Percentiles rank a stretch among this genome's conserved stretches.
These are phyloP conservation scores for Anoplius nigerrimus DNA, from an alignment of 2,888 invertebrate genomes.

Conservation along the genomic window DNA sequence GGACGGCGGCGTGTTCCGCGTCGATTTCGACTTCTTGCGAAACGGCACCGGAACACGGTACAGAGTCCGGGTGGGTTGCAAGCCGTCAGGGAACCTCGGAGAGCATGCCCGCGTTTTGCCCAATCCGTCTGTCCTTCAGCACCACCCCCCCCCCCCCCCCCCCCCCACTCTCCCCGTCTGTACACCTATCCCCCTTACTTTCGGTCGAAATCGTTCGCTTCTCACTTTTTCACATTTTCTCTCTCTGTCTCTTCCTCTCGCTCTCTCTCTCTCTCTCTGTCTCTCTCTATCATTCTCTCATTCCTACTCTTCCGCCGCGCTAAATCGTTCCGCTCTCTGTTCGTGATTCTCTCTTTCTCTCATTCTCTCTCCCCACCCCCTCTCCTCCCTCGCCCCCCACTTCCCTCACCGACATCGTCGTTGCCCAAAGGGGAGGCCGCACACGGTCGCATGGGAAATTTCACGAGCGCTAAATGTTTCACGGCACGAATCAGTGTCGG, in stretches of 20 bases:
- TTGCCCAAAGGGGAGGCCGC: neutral
- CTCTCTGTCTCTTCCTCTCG: too few relatives aligned
- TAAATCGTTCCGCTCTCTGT: too few relatives aligned
- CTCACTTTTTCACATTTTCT: too few relatives aligned
- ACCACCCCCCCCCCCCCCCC: neutral
- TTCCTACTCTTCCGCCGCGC: too few relatives aligned
- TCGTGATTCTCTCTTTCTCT: too few relatives aligned
- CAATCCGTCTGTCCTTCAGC: neutral
- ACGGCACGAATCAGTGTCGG: conserved; percentile 54
- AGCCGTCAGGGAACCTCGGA: too few relatives aligned
- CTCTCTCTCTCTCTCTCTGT: too few relatives aligned
- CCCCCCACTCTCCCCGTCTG: neutral
- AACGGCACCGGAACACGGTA: neutral
- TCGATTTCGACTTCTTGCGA: conserved; percentile 23
- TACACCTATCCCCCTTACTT: too few relatives aligned
- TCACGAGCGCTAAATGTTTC: conserved; percentile 63
- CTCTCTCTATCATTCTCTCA: too few relatives aligned
- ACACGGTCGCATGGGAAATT: conserved; percentile 65
- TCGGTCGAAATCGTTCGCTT: too few relatives aligned
- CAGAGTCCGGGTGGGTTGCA: neutral
- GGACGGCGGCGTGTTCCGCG: conserved; percentile 26
- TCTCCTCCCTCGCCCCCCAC: neutral
- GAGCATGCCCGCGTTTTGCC: too few relatives aligned
- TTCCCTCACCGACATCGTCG: neutral
- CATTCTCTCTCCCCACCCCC: neutral